Base-by-base conservation (phyloP, 1,140 invertebrate genomes). In the Sinonovacula constricta region DNA sequence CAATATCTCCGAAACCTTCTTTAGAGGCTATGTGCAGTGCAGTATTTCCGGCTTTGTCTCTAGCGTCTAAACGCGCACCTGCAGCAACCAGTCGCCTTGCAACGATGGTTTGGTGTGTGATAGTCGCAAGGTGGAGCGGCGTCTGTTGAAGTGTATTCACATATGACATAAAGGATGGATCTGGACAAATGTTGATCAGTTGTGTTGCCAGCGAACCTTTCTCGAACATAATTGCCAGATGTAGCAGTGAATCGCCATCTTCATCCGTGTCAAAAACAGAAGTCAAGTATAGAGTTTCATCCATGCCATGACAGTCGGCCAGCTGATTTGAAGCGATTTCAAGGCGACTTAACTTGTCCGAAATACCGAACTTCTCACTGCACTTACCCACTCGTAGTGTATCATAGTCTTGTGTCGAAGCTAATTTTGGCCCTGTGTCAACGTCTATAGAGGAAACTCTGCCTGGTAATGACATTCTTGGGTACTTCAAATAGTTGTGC, bases 61-160 rank as follows among this genome's bases (percentile, higher is more conserved):
- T 45, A 12, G 62, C 39, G n/a, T 84, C 82, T 5, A 85, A 22
- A 81, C 91, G 80, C 7, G 95, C 95, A 33, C 95, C 95, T 45
- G 93, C 94, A 18, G 94, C 89, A 18, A 96, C 91, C 0, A 96
- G 88, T 78, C 92, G 91, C 36, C 94, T 90, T 2, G 93, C 93
- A 34, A 96, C 92, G 54, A 91, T 89, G 4, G 92, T 89, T 81
- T 95, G 94, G 33, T 91, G 90, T 10, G 94, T 95, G 10, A 95
- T 86, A 0, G 94, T 94, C 1, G 95, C 94, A 39, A 96, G 87
- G 90, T 96, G 95, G 18, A 96, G 86, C 0, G 95, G 93, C 0
- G 95, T 93, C 89, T 93, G 86, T 36, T 76, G 70, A 5, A 87
- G 70, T 34, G 62, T 68, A 39, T 87, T 87, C 30, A 79, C 59